These are phyloP conservation scores for Upupa epops DNA, from an alignment of 2,113 vertebrate species.

Conservation along the genomic window DNA sequence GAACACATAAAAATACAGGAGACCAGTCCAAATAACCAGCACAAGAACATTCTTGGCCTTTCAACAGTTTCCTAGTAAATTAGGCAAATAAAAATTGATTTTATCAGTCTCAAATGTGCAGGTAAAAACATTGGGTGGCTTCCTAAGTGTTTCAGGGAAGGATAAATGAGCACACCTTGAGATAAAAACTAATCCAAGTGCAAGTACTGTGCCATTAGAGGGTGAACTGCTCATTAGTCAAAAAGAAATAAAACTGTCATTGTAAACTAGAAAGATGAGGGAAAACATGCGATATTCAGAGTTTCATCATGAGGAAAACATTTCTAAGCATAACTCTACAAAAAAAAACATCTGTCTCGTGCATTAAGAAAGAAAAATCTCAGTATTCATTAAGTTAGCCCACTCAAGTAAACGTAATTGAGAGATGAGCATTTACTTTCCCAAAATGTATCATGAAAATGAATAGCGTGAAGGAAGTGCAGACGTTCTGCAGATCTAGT, in stretches of 20 bases:
- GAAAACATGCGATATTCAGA: constrained; percentile 62
- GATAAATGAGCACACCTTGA: constrained; percentile 47
- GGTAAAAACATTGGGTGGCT: neutral
- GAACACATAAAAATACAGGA: neutral
- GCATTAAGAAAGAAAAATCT: neutral
- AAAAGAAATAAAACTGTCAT: constrained; percentile 66
- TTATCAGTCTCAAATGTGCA: neutral
- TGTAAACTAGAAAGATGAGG: constrained; percentile 51
- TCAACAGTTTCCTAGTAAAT: neutral
- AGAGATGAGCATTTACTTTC: neutral
- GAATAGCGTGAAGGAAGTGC: neutral
- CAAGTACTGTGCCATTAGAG: constrained; percentile 26
- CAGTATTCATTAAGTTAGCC: neutral
- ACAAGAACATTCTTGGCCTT: neutral
- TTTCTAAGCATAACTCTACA: neutral
- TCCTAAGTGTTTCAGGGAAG: neutral
- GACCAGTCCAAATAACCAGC: neutral
- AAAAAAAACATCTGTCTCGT: neutral
- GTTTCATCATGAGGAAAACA: constrained; percentile 29
- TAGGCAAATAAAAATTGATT: neutral
- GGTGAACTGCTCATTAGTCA: constrained; percentile 70
- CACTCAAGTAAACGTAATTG: neutral
- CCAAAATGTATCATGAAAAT: neutral
- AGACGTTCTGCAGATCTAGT: neutral
- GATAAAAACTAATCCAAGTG: constrained; percentile 58